Evolutionary conservation across 2,113 vertebrate genomes (phyloP).

Genomic region (Aegotheles bennettii): DNA sequence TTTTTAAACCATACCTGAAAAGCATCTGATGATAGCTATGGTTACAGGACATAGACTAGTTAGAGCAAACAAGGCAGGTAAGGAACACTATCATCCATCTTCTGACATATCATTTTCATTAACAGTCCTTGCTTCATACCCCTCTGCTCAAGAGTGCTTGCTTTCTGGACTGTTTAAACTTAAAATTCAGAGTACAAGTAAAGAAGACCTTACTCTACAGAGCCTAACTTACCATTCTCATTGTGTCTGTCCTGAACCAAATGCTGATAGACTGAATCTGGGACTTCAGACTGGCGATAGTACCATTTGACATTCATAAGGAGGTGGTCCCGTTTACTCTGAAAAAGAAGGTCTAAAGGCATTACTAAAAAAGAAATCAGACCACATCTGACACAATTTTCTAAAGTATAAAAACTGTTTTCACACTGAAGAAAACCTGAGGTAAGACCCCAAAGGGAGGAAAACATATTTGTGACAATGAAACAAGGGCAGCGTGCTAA

Average conservation of each 20-base stretch:
- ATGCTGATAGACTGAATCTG: slow-evolving; percentile 99
- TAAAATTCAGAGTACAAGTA: not conserved
- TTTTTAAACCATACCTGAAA: not conserved
- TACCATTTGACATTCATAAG: slow-evolving; percentile 99
- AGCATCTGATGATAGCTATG: not conserved
- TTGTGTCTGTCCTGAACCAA: slow-evolving; percentile 99
- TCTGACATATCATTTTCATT: rapidly evolving
- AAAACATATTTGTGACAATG: not conserved
- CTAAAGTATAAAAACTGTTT: not conserved
- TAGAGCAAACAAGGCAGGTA: not conserved
- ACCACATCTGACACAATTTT: not conserved
- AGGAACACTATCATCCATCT: not conserved
- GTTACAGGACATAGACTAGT: not conserved
- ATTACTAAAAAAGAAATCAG: slow-evolving; percentile 37
- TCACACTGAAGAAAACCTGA: not conserved
- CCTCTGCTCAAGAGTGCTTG: rapidly evolving
- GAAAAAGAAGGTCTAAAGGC: slow-evolving; percentile 69
- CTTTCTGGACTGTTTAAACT: not conserved
- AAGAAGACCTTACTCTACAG: not conserved
- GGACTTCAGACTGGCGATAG: slow-evolving; percentile 99
- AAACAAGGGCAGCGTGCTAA: not conserved
- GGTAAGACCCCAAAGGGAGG: not conserved
- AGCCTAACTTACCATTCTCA: slow-evolving; percentile 86
- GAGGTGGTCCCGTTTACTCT: slow-evolving; percentile 99
- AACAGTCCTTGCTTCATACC: rapidly evolving